Evolutionary conservation across 2,888 invertebrate genomes (phyloP), one percentile per base, ranked within the genome.

Genomic region (Metacarcinus magister): DNA sequence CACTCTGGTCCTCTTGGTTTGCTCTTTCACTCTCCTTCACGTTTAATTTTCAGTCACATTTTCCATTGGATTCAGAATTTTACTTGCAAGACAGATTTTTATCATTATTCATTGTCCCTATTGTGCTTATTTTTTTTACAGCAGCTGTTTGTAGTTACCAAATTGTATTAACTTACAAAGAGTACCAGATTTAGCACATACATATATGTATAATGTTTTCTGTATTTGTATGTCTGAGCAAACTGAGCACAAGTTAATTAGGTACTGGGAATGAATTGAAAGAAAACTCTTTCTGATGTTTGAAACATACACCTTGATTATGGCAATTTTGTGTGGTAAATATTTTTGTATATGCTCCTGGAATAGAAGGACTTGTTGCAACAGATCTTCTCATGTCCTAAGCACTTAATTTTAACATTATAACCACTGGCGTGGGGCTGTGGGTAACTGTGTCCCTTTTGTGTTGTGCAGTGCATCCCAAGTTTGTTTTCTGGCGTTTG

Each of bases 391-490:
- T 92, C n/a, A 54, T 28, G 32, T 39, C 87, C 39, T 32, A 39
- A 19, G 87, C 39, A 87, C 87, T 10, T 87, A 23, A 2, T 39
- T 19, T 39, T 87, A 13, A 39, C 19, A 1, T 10, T 19, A 23
- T 23, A 2, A 16, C 87, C 19, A 39, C 39, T 39, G 87, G 39
- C 16, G 16, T 87, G 39, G 87, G 87, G 87, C 87, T n/a, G 39
- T 39, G 87, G 87, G 67, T 13, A 16, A 10, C 28, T 13, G 8
- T 16, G 87, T 87, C 39, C 87, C 16, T 87, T 32, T 87, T 13
- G n/a, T 87, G 87, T 87, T 87, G 87, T 87, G 87, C 87, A 87
- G 87, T 87, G 87, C 87, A 87, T 87, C 87, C 39, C 39, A 87
- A 19, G 39, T 87, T 87, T 87, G 39, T 91, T 91, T 91, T 44